phyloP scores from a whole-genome alignment of 92 coral and sea anemone species.

The Desmophyllum pertusum region DNA sequence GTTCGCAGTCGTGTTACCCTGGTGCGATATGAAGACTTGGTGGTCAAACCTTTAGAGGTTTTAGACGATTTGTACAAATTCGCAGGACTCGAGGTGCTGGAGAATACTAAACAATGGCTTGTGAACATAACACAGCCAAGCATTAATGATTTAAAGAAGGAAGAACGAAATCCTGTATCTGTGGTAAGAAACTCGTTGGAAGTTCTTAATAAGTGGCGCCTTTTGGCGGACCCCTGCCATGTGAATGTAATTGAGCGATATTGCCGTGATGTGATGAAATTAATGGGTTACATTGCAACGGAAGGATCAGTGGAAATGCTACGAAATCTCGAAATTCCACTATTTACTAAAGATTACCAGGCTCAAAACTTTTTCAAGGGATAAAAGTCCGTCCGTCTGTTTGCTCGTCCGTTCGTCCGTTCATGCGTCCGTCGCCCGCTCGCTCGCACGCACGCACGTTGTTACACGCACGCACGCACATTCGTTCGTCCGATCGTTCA shows the following conservation, averaged over 20 bases:
- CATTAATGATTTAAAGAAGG: not conserved
- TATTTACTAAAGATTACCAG: slow-evolving; percentile 28
- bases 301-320: slow-evolving; percentile 44
- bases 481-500: no score
- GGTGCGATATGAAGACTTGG: slow-evolving; percentile 57
- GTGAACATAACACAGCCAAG: slow-evolving; percentile 42
- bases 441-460: no score
- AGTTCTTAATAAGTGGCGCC: slow-evolving; percentile 45
- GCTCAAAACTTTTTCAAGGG: slow-evolving; percentile 18
- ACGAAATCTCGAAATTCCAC: slow-evolving; percentile 36
- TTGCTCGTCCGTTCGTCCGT: not conserved
- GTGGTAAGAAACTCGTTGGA: slow-evolving; percentile 34
- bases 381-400: not conserved
- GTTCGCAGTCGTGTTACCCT: slow-evolving; percentile 1
- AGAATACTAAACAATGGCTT: slow-evolving; percentile 35
- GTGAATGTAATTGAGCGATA: slow-evolving; percentile 46
- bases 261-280: slow-evolving; percentile 45
- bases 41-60: slow-evolving; percentile 18
- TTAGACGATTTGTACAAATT: slow-evolving; percentile 23
- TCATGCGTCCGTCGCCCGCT: no score
- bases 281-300: slow-evolving; percentile 46
- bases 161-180: slow-evolving; percentile 23
- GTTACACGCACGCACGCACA: no score
- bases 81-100: slow-evolving; percentile 23
- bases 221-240: slow-evolving; percentile 4